Evolutionary conservation across 2,888 invertebrate species (phyloP).

Genomic region (Lumbricus terrestris): DNA sequence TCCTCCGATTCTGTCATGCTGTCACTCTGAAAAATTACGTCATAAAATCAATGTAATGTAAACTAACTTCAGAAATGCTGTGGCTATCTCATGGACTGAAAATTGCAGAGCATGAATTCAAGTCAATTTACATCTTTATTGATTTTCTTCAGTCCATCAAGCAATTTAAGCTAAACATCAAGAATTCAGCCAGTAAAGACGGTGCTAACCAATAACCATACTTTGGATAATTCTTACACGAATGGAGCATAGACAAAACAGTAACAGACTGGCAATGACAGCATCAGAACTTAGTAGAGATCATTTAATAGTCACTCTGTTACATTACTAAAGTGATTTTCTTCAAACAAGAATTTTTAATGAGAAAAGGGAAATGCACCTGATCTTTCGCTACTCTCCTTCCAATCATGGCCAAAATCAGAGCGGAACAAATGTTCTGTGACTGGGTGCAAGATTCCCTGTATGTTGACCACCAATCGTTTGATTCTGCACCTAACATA

Average conservation of each 20-base stretch:
- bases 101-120: background rate
- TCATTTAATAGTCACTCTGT: background rate
- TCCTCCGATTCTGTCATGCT: background rate
- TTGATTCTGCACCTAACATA: background rate
- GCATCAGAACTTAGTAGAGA: background rate
- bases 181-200: background rate
- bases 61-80: background rate
- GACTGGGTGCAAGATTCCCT: constrained; percentile 74
- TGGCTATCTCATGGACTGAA: background rate
- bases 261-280: background rate
- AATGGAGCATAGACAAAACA: background rate
- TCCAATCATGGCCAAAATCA: constrained; percentile 80
- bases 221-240: background rate
- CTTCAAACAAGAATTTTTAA: background rate
- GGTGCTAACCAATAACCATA: background rate
- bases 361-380: background rate
- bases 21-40: background rate
- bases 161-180: background rate
- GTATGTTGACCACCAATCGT: constrained; percentile 76
- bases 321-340: background rate
- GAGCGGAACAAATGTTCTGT: constrained; percentile 73
- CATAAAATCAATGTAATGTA: background rate
- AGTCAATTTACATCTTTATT: background rate
- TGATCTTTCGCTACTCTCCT: constrained; percentile 68
- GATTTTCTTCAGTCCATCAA: background rate